Conservation (phyloP, 2,797 vertebrate species). For the Chaetophractus vellerosus region DNA sequence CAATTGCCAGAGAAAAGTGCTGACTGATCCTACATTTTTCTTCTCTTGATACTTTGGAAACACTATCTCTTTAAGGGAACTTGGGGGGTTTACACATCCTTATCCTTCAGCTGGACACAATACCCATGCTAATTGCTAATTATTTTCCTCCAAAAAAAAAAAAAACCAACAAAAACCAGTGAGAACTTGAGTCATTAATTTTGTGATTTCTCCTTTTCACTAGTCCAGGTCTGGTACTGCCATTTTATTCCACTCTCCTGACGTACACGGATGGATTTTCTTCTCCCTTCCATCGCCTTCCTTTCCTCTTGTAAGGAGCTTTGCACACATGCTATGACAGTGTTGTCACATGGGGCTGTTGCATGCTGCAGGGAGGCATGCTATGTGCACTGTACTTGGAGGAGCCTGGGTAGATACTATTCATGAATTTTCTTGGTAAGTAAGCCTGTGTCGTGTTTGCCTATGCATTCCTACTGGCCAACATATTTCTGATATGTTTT, state of each 20-base stretch:
- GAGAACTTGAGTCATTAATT: neutral
- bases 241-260: neutral
- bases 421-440: neutral
- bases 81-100: no score
- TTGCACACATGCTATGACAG: neutral
- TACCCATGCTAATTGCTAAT: neutral
- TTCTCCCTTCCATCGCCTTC: neutral
- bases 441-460: neutral
- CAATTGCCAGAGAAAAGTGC: neutral
- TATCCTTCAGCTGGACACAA: neutral
- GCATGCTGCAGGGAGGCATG: neutral
- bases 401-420: neutral
- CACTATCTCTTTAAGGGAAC: neutral
- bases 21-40: neutral
- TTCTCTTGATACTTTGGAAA: neutral
- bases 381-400: neutral
- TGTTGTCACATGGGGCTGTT: neutral
- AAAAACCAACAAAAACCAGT: neutral
- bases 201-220: neutral
- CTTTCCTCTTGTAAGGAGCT: neutral
- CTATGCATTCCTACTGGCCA: neutral
- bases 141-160: neutral
- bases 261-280: neutral
- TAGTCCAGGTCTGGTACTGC: neutral
- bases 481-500: neutral